Evolutionary conservation across 2,888 invertebrate species (phyloP).

Genomic region (Drosophila austrosaltans): DNA sequence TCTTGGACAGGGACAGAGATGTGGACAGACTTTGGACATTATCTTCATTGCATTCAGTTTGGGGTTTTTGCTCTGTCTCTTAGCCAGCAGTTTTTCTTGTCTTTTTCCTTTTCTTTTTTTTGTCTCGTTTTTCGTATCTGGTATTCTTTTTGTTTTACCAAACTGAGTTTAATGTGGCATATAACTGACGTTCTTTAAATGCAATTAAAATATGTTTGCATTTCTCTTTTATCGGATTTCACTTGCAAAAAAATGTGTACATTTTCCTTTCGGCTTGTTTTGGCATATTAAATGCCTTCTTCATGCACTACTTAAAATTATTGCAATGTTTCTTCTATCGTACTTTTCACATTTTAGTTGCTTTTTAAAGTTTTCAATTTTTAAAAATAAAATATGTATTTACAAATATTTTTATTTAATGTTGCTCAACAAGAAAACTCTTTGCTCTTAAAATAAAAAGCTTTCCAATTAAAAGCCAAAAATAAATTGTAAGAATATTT

Average conservation of each 20-base stretch:
- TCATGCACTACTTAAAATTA: too few species aligned
- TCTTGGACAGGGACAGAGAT: not conserved
- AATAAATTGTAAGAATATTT: too few species aligned
- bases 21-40: conserved; percentile 15
- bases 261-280: conserved; percentile 11
- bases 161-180: conserved; percentile 51
- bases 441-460: too few species aligned
- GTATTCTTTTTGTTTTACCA: conserved; percentile 26
- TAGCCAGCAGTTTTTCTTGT: not conserved
- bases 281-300: not conserved
- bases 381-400: too few species aligned
- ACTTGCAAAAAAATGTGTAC: not conserved
- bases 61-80: conserved; percentile 12
- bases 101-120: conserved; percentile 9
- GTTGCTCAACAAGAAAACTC: too few species aligned
- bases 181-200: conserved; percentile 51
- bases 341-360: too few species aligned
- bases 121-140: not conserved
- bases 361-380: too few species aligned
- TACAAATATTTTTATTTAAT: too few species aligned
- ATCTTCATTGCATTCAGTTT: conserved; percentile 32
- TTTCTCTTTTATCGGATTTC: conserved; percentile 1
- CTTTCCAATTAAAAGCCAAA: too few species aligned
- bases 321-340: too few species aligned
- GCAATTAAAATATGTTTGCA: conserved; percentile 43